phyloP scores from a whole-genome alignment of 2,888 invertebrate species.

The Eristalis tenax region DNA sequence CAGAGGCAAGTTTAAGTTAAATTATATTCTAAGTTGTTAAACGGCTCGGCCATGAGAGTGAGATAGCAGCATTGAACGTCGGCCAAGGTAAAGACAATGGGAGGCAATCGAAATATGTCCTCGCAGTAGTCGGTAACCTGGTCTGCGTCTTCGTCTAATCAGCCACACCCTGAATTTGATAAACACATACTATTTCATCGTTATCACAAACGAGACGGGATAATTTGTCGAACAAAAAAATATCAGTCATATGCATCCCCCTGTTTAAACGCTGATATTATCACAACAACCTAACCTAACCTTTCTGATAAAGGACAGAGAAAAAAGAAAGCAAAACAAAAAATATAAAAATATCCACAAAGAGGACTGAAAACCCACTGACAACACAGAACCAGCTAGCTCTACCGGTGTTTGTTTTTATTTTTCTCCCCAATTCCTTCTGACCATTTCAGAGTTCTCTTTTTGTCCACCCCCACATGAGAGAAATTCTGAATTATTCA shows the following conservation, averaged over 20 bases:
- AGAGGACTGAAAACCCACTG: slow-evolving; percentile 34
- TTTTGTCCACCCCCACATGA: not conserved
- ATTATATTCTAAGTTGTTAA: slow-evolving; percentile 49
- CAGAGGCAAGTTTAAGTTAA: slow-evolving; percentile 17
- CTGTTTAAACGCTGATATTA: not conserved
- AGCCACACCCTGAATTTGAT: slow-evolving; percentile 68
- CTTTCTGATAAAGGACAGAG: not conserved
- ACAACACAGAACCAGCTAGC: slow-evolving; percentile 17
- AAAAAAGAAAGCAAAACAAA: slow-evolving; percentile 47
- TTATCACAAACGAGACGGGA: slow-evolving; percentile 22
- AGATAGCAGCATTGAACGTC: slow-evolving; percentile 11
- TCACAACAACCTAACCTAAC: not conserved
- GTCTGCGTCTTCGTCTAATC: slow-evolving; percentile 16
- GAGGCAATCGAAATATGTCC: slow-evolving; percentile 54
- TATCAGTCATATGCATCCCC: too few species aligned
- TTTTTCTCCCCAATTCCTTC: slow-evolving; percentile 40
- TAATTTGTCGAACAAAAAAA: too few species aligned
- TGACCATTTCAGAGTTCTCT: slow-evolving; percentile 24
- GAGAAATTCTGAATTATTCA: slow-evolving; percentile 48
- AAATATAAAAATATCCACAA: slow-evolving; percentile 27
- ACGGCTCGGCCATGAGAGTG: slow-evolving; percentile 43
- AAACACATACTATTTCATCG: slow-evolving; percentile 37
- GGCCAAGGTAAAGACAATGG: slow-evolving; percentile 8
- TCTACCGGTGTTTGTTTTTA: slow-evolving; percentile 63
- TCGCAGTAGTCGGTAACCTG: slow-evolving; percentile 39